Percentiles rank a stretch among this genome's conserved stretches.
These are phyloP conservation scores for Bombus cullumanus DNA, from an alignment of 1,140 invertebrate species.

Conservation along the genomic window DNA sequence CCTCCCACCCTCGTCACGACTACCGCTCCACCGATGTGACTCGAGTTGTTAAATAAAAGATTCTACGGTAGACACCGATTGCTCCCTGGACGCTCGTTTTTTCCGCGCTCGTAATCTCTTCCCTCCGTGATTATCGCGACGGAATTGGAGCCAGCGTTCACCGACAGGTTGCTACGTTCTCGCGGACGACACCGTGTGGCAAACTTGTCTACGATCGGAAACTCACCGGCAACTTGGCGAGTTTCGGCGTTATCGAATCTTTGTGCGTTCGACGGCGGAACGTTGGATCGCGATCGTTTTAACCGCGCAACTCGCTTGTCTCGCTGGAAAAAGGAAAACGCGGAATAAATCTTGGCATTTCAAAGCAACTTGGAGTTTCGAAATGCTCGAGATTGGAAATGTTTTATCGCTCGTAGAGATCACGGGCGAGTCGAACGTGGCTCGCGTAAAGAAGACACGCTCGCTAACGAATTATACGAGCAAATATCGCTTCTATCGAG, in stretches of 20 bases:
- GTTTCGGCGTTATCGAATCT: constrained; percentile 3
- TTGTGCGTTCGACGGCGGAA: not conserved
- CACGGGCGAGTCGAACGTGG: too few relatives aligned
- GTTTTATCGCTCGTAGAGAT: too few relatives aligned
- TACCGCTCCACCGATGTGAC: too few relatives aligned
- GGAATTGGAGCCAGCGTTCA: constrained; percentile 1
- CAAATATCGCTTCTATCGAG: constrained; percentile 17
- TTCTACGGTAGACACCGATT: not conserved
- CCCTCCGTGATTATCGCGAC: not conserved
- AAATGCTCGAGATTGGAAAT: too few relatives aligned
- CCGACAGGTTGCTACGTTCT: too few relatives aligned
- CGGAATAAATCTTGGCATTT: too few relatives aligned
- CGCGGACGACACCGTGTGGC: not conserved
- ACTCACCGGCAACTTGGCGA: not conserved
- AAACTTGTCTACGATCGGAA: not conserved
- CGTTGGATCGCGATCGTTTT: not conserved
- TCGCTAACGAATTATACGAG: not conserved
- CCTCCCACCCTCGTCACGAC: not conserved
- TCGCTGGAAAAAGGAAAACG: not conserved
- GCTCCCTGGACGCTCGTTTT: constrained; percentile 18
- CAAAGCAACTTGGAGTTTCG: too few relatives aligned
- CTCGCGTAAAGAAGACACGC: too few relatives aligned
- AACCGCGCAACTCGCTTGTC: not conserved
- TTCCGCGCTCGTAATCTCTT: not conserved
- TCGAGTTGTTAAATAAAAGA: constrained; percentile 34